Percentiles rank a stretch among this genome's conserved stretches.
Conservation (phyloP, 2,888 invertebrate genomes). For the Craniophora ligustri region DNA sequence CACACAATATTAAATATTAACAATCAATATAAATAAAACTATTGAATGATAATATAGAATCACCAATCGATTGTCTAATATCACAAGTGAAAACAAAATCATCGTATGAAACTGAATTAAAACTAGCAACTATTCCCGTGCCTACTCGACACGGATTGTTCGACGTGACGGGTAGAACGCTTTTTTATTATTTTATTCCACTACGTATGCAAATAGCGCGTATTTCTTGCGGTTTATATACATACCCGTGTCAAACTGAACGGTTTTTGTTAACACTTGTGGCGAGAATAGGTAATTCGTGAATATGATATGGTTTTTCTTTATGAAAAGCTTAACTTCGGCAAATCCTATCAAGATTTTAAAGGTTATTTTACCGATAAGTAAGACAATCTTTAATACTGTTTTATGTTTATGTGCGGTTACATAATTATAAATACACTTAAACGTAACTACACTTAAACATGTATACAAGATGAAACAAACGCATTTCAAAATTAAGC, state of each 20-base stretch:
- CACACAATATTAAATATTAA: no score
- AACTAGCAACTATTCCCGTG: not conserved
- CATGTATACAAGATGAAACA: no score
- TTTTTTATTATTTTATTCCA: constrained; percentile 19
- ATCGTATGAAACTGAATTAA: not conserved
- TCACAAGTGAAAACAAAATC: no score
- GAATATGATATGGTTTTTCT: not conserved
- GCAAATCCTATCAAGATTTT: not conserved
- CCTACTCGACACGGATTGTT: constrained; percentile 44
- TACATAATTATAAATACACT: no score
- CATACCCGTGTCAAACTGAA: constrained; percentile 22
- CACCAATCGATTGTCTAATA: no score
- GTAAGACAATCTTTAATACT: not conserved
- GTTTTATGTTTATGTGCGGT: no score
- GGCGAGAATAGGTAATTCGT: constrained; percentile 7
- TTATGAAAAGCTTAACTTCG: not conserved
- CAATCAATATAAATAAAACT: no score
- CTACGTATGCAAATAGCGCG: constrained; percentile 35
- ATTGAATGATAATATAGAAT: no score
- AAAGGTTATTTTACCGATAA: not conserved
- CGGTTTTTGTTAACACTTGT: constrained; percentile 3
- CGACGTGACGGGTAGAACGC: constrained; percentile 35
- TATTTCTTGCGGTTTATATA: constrained; percentile 26
- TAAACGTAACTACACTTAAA: no score
- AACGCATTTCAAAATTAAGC: no score